Evolutionary conservation across 2,888 invertebrate species (phyloP).

Genomic region (Mylabris sibirica): DNA sequence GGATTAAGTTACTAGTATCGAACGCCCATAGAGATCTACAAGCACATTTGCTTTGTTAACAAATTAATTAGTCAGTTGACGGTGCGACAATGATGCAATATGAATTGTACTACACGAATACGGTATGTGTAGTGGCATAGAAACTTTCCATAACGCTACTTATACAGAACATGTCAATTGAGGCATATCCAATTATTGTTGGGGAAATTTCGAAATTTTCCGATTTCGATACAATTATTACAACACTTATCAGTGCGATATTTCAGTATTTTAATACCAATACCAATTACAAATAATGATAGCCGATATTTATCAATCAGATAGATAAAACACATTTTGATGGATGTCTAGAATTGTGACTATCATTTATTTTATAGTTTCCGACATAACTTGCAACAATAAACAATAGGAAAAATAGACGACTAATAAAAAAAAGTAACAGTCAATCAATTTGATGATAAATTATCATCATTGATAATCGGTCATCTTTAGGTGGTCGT

Average conservation of each 20-base stretch:
- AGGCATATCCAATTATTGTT: too few species aligned
- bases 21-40: not conserved
- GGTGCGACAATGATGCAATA: not conserved
- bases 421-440: not conserved
- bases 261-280: not conserved
- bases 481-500: slow-evolving; percentile 1
- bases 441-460: not conserved
- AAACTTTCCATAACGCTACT: not conserved
- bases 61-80: slow-evolving; percentile 1
- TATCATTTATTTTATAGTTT: slow-evolving; percentile 11
- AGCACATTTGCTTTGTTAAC: not conserved
- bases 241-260: not conserved
- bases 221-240: not conserved
- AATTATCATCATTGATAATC: too few species aligned
- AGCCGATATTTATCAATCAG: slow-evolving; percentile 1
- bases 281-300: not conserved
- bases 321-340: slow-evolving; percentile 9
- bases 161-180: not conserved
- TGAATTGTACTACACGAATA: not conserved
- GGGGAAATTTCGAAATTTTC: too few species aligned
- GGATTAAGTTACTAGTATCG: not conserved
- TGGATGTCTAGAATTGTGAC: not conserved
- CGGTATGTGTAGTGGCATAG: not conserved
- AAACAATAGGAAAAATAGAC: not conserved
- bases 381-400: not conserved